These are phyloP conservation scores for Temnothorax nylanderi DNA, from an alignment of 1,140 invertebrate species.

Conservation along the genomic window DNA sequence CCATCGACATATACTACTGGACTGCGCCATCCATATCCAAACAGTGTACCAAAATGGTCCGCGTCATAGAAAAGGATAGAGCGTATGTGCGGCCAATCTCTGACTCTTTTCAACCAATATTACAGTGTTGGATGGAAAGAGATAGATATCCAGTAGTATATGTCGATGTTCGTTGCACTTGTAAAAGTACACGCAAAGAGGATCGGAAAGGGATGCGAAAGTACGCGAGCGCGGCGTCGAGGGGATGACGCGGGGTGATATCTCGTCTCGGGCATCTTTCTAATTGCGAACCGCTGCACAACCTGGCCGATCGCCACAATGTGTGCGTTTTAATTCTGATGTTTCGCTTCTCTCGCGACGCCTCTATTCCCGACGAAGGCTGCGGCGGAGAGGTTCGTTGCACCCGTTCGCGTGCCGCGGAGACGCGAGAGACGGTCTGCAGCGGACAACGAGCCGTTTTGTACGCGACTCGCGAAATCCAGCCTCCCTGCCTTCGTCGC, in stretches of 20 bases:
- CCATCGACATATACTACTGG: too few relatives aligned
- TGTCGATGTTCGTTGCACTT: constrained; percentile 2
- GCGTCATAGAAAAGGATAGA: too few relatives aligned
- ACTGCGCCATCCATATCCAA: too few relatives aligned
- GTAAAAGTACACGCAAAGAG: neutral
- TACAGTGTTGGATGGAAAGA: too few relatives aligned
- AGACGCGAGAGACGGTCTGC: constrained; percentile 16
- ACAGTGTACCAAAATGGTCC: too few relatives aligned
- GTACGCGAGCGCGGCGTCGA: neutral
- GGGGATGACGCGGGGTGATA: neutral
- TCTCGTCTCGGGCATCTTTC: constrained; percentile 22
- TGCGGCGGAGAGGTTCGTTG: constrained; percentile 71
- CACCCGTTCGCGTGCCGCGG: constrained; percentile 49
- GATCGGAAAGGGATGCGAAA: neutral
- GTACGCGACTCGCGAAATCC: constrained; percentile 17
- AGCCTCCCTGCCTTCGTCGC: neutral
- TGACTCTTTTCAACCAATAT: too few relatives aligned
- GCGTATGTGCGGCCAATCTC: too few relatives aligned
- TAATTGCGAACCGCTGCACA: neutral
- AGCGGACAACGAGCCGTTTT: constrained; percentile 34
- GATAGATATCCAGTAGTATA: too few relatives aligned
- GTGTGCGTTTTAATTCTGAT: neutral
- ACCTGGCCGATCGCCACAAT: neutral
- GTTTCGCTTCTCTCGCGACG: constrained; percentile 13
- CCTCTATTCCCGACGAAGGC: neutral